Conservation (phyloP, 64 coral and sea anemone species). For the Stichodactyla mertensii region DNA sequence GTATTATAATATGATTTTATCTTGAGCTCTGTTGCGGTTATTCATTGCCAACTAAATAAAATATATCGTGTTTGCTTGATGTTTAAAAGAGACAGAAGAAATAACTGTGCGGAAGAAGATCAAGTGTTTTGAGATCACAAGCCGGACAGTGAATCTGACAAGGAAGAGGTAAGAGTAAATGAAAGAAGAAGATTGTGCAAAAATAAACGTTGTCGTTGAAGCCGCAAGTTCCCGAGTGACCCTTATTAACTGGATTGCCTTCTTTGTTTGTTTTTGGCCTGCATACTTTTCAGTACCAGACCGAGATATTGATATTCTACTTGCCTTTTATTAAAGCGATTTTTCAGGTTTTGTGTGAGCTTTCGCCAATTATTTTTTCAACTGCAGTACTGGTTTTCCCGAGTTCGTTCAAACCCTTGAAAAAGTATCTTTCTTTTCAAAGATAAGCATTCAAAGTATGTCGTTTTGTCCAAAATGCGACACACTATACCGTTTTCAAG, state of each 20-base stretch:
- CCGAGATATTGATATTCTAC: slow-evolving; percentile 49
- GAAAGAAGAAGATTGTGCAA: slow-evolving; percentile 2
- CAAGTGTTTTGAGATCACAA: slow-evolving; percentile 25
- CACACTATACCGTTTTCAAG: slow-evolving; percentile 21
- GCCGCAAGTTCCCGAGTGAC: slow-evolving; percentile 25
- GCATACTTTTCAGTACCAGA: slow-evolving; percentile 45
- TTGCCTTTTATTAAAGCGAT: slow-evolving; percentile 44
- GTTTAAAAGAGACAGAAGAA: slow-evolving; percentile 10
- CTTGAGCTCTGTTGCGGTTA: slow-evolving; percentile 2
- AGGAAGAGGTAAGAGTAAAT: slow-evolving; percentile 20
- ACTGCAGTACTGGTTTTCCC: slow-evolving; percentile 43
- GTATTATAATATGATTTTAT: background rate
- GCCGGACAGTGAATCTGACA: slow-evolving; percentile 14
- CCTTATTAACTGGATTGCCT: slow-evolving; percentile 19
- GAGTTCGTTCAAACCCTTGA: slow-evolving; percentile 31
- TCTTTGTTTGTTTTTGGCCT: slow-evolving; percentile 62
- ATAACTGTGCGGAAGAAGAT: slow-evolving; percentile 17
- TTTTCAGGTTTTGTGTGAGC: slow-evolving; percentile 25
- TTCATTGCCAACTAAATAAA: slow-evolving; percentile 3
- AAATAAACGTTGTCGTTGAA: slow-evolving; percentile 11
- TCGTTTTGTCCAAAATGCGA: slow-evolving; percentile 23
- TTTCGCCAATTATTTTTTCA: slow-evolving; percentile 24
- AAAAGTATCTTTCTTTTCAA: slow-evolving; percentile 49
- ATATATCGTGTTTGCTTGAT: background rate
- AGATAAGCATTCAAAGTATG: slow-evolving; percentile 19